Evolutionary conservation across 1,140 invertebrate species (phyloP).

Genomic region (Zaprionus taronus): DNA sequence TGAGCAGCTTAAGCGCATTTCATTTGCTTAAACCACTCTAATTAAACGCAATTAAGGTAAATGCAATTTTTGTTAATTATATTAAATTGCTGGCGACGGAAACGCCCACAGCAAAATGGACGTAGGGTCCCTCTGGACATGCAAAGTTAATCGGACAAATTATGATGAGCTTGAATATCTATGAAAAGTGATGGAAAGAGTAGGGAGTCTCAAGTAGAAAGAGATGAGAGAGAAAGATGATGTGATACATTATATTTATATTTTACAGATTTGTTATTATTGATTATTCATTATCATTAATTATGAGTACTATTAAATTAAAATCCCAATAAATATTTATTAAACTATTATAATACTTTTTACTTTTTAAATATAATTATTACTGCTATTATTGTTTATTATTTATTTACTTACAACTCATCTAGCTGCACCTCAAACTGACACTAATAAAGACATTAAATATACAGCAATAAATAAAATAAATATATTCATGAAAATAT

Average conservation of each 20-base stretch:
- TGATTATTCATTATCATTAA: no score
- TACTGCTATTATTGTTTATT: no score
- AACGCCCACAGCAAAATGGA: not conserved
- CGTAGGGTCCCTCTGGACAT: not conserved
- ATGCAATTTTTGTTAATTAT: constrained; percentile 56
- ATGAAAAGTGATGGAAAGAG: not conserved
- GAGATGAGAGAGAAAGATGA: no score
- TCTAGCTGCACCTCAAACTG: not conserved
- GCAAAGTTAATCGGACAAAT: not conserved
- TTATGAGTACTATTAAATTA: no score
- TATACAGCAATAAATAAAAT: not conserved
- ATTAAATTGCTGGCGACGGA: constrained; percentile 22
- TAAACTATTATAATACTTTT: not conserved
- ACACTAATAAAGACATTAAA: constrained; percentile 8
- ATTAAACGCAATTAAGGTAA: constrained; percentile 67
- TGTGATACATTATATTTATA: no score
- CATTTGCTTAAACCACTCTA: constrained; percentile 69
- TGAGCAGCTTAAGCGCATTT: constrained; percentile 69
- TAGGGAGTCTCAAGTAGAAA: not conserved
- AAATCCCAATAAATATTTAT: no score
- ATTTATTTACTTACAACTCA: no score
- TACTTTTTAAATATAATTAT: not conserved
- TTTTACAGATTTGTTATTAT: no score
- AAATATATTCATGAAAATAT: not conserved
- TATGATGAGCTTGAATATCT: not conserved